phyloP scores from a whole-genome alignment of 2,113 vertebrate genomes.

The Alaudala cheleensis region DNA sequence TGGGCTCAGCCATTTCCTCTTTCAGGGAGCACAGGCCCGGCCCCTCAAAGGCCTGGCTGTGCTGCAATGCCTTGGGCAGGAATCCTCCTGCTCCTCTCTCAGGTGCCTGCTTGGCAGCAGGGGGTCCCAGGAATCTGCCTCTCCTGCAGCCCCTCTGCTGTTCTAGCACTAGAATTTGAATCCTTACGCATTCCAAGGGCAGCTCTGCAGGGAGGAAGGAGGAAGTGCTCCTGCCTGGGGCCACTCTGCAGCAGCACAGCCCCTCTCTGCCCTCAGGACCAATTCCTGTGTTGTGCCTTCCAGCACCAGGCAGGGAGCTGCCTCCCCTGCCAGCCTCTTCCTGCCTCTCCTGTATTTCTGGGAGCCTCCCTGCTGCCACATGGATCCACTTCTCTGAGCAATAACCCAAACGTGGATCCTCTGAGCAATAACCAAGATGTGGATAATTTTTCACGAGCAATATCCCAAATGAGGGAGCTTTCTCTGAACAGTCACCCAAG shows the following conservation, averaged over 20 bases:
- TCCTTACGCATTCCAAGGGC: not conserved
- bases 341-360: not conserved
- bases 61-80: not conserved
- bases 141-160: not conserved
- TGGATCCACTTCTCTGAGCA: not conserved
- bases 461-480: not conserved
- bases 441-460: not conserved
- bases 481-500: not conserved
- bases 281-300: not conserved
- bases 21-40: accelerated
- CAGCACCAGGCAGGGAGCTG: not conserved
- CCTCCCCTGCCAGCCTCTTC: not conserved
- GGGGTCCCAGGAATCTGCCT: not conserved
- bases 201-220: not conserved
- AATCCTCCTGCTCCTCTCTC: not conserved
- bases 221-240: not conserved
- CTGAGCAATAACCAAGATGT: not conserved
- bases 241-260: not conserved
- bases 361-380: not conserved
- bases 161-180: not conserved
- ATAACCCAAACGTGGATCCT: accelerated
- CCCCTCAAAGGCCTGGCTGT: not conserved
- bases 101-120: not conserved
- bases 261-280: not conserved
- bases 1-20: not conserved